A percentile compares a stretch with the other conserved stretches of the same genome.
Evolutionary conservation across 2,888 invertebrate genomes (phyloP).

Genomic region (Steinernema carpocapsae): DNA sequence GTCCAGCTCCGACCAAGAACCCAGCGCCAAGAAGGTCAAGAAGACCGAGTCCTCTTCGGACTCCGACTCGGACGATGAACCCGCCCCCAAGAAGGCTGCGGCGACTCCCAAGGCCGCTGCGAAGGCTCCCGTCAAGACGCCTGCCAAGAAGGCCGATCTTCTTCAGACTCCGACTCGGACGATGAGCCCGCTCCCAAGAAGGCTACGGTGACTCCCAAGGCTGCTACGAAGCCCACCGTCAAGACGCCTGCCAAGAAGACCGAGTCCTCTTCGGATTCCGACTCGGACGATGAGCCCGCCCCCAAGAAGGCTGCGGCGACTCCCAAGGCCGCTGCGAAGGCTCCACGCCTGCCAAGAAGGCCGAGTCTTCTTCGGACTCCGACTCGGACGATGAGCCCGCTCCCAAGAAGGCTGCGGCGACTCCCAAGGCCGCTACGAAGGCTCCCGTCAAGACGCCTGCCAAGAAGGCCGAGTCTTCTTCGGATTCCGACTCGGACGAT

Average conservation of each 20-base stretch:
- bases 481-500: neutral
- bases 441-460: neutral
- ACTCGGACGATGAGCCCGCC: neutral
- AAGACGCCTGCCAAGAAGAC: neutral
- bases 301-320: neutral
- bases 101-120: neutral
- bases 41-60: slow-evolving; percentile 1
- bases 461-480: slow-evolving; percentile 14
- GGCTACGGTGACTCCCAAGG: neutral
- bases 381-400: neutral
- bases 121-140: neutral
- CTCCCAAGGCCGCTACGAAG: neutral
- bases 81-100: neutral
- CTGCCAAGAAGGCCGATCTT: neutral
- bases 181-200: neutral
- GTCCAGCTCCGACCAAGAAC: no score
- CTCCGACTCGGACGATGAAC: slow-evolving; percentile 1
- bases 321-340: neutral
- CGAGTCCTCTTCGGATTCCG: neutral
- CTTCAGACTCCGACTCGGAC: neutral
- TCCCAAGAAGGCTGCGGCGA: neutral
- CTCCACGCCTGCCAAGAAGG: neutral
- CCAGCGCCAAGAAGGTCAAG: neutral
- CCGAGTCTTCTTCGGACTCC: neutral
- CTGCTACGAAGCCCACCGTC: no score